phyloP scores from a whole-genome alignment of 2,888 invertebrate species.

The Acrocera orbiculus region DNA sequence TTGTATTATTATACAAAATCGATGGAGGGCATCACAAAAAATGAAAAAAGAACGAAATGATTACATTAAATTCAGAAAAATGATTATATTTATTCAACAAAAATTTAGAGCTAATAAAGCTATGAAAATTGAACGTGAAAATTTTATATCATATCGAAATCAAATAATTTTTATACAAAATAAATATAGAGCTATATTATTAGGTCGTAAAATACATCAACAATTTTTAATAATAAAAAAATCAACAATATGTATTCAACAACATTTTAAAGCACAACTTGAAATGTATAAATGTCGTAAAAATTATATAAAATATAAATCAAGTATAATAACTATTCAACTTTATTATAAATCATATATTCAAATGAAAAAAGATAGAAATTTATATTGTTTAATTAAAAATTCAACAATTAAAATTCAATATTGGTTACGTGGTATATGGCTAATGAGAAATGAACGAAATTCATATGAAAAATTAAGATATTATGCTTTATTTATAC shows the following conservation, averaged over 20 bases:
- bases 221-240: background rate
- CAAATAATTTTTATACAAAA: slow-evolving; percentile 3
- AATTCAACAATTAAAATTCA: slow-evolving; percentile 27
- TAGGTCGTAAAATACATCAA: background rate
- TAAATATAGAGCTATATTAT: background rate
- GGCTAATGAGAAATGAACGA: slow-evolving; percentile 18
- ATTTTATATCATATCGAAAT: slow-evolving; percentile 6
- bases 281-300: slow-evolving; percentile 17
- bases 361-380: slow-evolving; percentile 13
- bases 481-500: slow-evolving; percentile 18
- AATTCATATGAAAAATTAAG: slow-evolving; percentile 17
- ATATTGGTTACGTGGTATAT: slow-evolving; percentile 26
- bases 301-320: slow-evolving; percentile 14
- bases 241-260: slow-evolving; percentile 18
- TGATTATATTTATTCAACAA: slow-evolving; percentile 21
- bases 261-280: slow-evolving; percentile 17
- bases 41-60: slow-evolving; percentile 4
- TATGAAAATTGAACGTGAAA: slow-evolving; percentile 21
- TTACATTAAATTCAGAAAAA: background rate
- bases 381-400: slow-evolving; percentile 14
- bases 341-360: slow-evolving; percentile 24
- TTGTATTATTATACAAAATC: slow-evolving; percentile 24
- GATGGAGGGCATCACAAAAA: slow-evolving; percentile 23
- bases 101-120: slow-evolving; percentile 25
- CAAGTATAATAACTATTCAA: slow-evolving; percentile 21